Conservation (phyloP, 2,797 vertebrate species). For the Sebastiscus tertius region DNA sequence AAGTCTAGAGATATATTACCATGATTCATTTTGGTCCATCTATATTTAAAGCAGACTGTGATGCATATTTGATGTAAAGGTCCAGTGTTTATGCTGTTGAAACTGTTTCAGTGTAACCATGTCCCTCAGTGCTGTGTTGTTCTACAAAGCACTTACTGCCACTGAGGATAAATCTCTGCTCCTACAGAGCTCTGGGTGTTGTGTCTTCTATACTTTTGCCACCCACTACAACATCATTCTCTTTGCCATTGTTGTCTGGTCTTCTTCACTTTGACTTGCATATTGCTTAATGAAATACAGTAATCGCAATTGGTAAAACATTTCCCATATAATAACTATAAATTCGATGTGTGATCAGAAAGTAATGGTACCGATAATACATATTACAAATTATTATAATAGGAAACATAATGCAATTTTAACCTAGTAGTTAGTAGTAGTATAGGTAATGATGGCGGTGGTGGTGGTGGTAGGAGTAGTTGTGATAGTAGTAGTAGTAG, state of each 20-base stretch:
- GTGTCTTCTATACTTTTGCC: slow-evolving; percentile 4
- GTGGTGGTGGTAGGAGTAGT: neutral
- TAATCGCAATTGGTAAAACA: neutral
- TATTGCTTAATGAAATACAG: neutral
- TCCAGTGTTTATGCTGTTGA: slow-evolving; percentile 34
- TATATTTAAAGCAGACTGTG: slow-evolving; percentile 47
- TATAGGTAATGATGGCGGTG: neutral
- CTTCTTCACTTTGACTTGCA: neutral
- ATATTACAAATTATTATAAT: neutral
- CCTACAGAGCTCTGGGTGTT: neutral
- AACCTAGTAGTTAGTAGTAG: neutral
- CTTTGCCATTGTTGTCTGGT: neutral
- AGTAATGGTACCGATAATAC: neutral
- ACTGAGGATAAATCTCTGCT: slow-evolving; percentile 17
- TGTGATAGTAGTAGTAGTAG: neutral
- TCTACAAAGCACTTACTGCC: slow-evolving; percentile 20
- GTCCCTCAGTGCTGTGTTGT: slow-evolving; percentile 1
- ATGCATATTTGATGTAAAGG: slow-evolving; percentile 61
- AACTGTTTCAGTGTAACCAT: slow-evolving; percentile 19
- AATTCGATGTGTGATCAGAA: slow-evolving; percentile 14
- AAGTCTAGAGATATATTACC: slow-evolving; percentile 17
- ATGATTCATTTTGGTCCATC: slow-evolving; percentile 23
- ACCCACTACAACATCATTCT: neutral
- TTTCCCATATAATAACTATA: neutral
- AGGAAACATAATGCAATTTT: neutral